Conservation (phyloP, 2,888 invertebrate species). For the Acleris literana region DNA sequence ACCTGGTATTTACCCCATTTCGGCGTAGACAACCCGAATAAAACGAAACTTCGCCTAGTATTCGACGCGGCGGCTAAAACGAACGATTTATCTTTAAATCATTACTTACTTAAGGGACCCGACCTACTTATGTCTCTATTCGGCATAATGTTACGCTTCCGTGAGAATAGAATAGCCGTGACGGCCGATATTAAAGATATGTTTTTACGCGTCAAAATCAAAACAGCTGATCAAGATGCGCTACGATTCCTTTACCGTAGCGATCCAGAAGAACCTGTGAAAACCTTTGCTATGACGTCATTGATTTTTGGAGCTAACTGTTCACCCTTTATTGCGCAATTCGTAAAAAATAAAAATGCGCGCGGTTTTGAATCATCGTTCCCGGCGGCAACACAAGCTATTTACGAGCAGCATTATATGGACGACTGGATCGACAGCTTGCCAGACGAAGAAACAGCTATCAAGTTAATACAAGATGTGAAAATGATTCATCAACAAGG, state of each 20-base stretch:
- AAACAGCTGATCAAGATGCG: no score
- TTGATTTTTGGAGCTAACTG: constrained; percentile 36
- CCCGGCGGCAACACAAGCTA: not conserved
- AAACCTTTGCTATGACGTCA: constrained; percentile 1
- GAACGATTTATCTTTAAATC: constrained; percentile 11
- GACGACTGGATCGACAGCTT: constrained; percentile 2
- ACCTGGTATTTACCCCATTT: not conserved
- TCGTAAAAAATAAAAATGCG: constrained; percentile 39
- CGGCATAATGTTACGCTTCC: constrained; percentile 40
- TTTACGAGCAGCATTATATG: not conserved
- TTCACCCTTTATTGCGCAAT: constrained; percentile 39
- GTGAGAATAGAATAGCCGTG: constrained; percentile 36
- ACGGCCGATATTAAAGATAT: not conserved
- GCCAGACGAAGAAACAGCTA: constrained; percentile 10
- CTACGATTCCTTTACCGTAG: no score
- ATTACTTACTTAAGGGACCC: no score
- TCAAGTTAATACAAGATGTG: not conserved
- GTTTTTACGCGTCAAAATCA: no score
- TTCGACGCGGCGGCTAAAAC: constrained; percentile 41
- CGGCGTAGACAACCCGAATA: constrained; percentile 15
- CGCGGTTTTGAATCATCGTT: constrained; percentile 13
- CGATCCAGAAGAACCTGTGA: no score
- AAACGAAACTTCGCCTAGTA: constrained; percentile 40
- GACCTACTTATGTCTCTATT: constrained; percentile 15
- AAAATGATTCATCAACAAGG: constrained; percentile 2